phyloP scores from a whole-genome alignment of 1,140 invertebrate species.

The Rhagoletis zephyria region DNA sequence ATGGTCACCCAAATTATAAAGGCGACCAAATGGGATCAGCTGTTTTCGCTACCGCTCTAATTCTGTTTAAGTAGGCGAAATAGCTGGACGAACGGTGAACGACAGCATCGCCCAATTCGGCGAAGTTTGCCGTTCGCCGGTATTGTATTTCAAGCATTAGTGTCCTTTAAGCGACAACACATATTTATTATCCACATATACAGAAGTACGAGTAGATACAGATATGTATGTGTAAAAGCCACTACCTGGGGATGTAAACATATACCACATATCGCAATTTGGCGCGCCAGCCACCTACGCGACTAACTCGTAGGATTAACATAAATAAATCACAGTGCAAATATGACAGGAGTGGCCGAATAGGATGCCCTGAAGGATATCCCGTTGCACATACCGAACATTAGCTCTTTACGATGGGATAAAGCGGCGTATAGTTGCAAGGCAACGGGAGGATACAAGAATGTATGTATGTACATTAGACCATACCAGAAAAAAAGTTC shows the following conservation, averaged over 20 bases:
- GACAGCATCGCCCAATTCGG: too few species aligned
- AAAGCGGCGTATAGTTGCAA: too few species aligned
- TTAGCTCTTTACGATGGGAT: neutral
- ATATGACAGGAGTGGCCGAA: slow-evolving; percentile 46
- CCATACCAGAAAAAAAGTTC: too few species aligned
- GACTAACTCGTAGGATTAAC: slow-evolving; percentile 32
- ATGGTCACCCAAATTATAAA: too few species aligned
- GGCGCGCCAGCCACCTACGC: slow-evolving; percentile 33
- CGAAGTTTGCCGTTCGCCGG: too few species aligned
- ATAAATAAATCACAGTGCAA: slow-evolving; percentile 43
- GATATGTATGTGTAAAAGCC: neutral
- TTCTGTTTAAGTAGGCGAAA: too few species aligned
- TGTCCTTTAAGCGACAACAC: neutral
- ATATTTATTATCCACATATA: slow-evolving; percentile 1
- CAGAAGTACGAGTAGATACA: neutral
- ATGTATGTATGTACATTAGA: too few species aligned
- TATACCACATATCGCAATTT: neutral
- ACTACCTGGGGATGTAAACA: neutral
- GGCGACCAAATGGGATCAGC: too few species aligned
- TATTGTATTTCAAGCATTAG: too few species aligned
- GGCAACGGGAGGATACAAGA: too few species aligned
- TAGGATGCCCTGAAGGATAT: slow-evolving; percentile 46
- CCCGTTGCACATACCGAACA: neutral
- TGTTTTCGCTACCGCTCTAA: too few species aligned
- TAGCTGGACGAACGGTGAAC: too few species aligned